Conservation (phyloP, 2,113 vertebrate species). For the Psephotus haematonotus region DNA sequence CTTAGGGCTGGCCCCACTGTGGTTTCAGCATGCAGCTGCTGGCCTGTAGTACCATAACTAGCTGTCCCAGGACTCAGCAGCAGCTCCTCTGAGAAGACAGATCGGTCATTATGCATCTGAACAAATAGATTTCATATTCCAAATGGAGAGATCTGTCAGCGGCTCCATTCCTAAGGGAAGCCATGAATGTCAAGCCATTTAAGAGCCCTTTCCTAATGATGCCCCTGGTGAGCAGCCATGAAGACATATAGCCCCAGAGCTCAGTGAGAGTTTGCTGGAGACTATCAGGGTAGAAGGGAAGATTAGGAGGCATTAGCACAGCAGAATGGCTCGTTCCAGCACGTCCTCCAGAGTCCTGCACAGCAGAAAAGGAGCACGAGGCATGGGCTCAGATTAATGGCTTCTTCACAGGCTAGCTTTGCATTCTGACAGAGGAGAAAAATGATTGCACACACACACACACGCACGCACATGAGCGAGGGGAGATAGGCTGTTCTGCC, state of each 20-base stretch:
- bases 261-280: conserved; percentile 28
- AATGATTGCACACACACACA: not conserved
- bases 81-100: conserved; percentile 53
- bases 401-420: conserved; percentile 47
- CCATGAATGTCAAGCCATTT: conserved; percentile 68
- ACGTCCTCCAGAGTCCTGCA: conserved; percentile 28
- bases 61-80: conserved; percentile 47
- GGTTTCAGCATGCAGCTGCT: not conserved
- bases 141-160: conserved; percentile 67
- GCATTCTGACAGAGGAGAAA: conserved; percentile 51
- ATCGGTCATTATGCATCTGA: conserved; percentile 70
- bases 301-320: conserved; percentile 59
- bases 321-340: conserved; percentile 19
- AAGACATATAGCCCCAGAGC: conserved; percentile 47
- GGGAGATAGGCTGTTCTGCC: conserved; percentile 10
- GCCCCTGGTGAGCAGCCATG: conserved; percentile 45
- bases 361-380: conserved; percentile 34
- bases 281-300: conserved; percentile 42
- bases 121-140: conserved; percentile 71
- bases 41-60: not conserved
- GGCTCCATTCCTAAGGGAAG: conserved; percentile 53
- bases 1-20: not conserved
- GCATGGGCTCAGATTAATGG: conserved; percentile 56
- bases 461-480: not conserved
- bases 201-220: conserved; percentile 67